Evolutionary conservation across 2,113 vertebrate species (phyloP).

Genomic region (Elephas maximus): DNA sequence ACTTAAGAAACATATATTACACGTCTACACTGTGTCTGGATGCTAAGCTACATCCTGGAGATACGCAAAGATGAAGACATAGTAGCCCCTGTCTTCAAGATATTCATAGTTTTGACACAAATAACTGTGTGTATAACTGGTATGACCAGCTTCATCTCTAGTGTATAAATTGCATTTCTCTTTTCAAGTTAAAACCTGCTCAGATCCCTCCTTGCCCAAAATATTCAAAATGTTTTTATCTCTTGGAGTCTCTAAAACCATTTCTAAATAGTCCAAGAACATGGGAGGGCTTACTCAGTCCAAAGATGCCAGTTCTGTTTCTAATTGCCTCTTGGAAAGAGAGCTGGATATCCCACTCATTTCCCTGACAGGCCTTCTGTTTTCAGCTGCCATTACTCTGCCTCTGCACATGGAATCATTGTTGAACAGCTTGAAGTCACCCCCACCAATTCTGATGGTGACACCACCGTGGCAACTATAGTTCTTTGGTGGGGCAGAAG

Average conservation of each 20-base stretch:
- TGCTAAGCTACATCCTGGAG: background rate
- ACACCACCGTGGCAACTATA: background rate
- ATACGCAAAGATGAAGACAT: background rate
- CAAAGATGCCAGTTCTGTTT: background rate
- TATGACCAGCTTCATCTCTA: background rate
- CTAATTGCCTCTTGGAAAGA: background rate
- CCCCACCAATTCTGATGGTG: background rate
- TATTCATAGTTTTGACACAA: background rate
- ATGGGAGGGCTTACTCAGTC: background rate
- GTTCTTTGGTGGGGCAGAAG: background rate
- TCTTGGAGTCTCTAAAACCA: background rate
- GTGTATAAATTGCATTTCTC: background rate
- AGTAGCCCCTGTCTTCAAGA: background rate
- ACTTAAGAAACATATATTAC: background rate
- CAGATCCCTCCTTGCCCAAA: background rate
- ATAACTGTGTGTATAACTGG: background rate
- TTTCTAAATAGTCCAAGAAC: background rate
- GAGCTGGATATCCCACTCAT: background rate
- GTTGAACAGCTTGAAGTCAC: background rate
- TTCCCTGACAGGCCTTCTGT: background rate
- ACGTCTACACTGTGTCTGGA: background rate
- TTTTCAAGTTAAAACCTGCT: conserved; percentile 13
- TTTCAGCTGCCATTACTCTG: background rate
- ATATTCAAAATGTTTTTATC: background rate
- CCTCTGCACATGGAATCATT: background rate